Percentiles rank a stretch among this genome's conserved stretches.
phyloP scores from a whole-genome alignment of 2,888 invertebrate genomes.

The Celastrina argiolus region DNA sequence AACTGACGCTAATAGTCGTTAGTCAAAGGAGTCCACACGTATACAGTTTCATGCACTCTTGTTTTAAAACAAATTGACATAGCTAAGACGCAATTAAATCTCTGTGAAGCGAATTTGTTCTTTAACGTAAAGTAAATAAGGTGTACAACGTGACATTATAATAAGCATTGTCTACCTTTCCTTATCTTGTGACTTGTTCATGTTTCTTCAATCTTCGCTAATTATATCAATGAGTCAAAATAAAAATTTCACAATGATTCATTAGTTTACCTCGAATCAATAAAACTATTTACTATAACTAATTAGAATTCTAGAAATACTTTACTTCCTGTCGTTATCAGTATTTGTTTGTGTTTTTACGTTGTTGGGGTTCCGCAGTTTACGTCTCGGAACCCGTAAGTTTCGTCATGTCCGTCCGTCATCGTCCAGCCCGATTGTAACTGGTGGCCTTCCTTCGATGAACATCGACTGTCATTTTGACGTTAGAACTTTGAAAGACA shows the following conservation, averaged over 20 bases:
- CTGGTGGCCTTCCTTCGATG: too few relatives aligned
- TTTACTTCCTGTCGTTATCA: not conserved
- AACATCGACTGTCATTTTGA: too few relatives aligned
- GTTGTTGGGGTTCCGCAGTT: too few relatives aligned
- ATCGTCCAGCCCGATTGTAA: too few relatives aligned
- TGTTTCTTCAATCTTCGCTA: not conserved
- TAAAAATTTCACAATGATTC: not conserved
- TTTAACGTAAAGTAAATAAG: not conserved
- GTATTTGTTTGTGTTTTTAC: not conserved
- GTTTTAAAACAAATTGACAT: constrained; percentile 2
- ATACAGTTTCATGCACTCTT: not conserved
- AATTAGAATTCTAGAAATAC: not conserved
- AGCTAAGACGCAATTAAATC: not conserved
- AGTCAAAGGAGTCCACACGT: not conserved
- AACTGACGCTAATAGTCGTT: not conserved
- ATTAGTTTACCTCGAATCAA: not conserved
- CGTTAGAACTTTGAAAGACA: too few relatives aligned
- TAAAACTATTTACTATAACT: not conserved
- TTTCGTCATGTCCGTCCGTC: too few relatives aligned
- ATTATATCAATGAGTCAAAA: constrained; percentile 1
- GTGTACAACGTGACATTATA: not conserved
- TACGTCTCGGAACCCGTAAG: too few relatives aligned
- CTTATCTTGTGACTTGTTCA: not conserved
- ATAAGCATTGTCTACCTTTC: not conserved
- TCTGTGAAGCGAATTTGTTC: not conserved